Conservation (phyloP, 2,888 invertebrate species). For the Acanthosepion esculentum region DNA sequence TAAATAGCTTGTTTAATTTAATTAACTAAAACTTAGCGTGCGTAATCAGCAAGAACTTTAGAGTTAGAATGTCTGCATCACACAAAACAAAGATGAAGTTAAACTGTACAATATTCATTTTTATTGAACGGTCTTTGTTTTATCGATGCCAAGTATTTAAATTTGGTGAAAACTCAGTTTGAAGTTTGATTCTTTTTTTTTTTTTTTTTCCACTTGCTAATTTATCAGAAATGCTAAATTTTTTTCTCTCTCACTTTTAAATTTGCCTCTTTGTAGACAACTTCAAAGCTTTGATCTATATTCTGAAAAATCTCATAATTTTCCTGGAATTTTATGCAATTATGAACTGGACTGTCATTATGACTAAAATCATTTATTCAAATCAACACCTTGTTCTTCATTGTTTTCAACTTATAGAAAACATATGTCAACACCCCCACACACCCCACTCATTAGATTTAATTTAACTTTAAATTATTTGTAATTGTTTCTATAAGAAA, state of each 20-base stretch:
- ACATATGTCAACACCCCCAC: background rate
- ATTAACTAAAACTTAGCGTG: background rate
- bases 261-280: background rate
- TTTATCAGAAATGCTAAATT: background rate
- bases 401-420: background rate
- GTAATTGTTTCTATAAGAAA: background rate
- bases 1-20: too few relatives aligned
- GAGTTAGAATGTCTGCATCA: background rate
- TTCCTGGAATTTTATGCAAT: background rate
- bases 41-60: background rate
- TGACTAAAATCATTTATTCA: background rate
- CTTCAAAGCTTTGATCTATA: conserved; percentile 33
- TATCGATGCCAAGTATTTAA: background rate
- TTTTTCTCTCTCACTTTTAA: background rate
- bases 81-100: background rate
- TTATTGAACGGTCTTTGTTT: background rate
- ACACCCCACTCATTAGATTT: background rate
- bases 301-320: conserved; percentile 9
- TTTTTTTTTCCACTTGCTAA: background rate
- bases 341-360: conserved; percentile 7
- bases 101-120: too few relatives aligned
- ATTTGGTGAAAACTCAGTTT: background rate
- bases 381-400: background rate
- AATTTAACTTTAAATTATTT: background rate
- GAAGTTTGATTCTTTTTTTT: background rate